Conservation (phyloP, 2,797 vertebrate genomes). For the Artibeus lituratus region DNA sequence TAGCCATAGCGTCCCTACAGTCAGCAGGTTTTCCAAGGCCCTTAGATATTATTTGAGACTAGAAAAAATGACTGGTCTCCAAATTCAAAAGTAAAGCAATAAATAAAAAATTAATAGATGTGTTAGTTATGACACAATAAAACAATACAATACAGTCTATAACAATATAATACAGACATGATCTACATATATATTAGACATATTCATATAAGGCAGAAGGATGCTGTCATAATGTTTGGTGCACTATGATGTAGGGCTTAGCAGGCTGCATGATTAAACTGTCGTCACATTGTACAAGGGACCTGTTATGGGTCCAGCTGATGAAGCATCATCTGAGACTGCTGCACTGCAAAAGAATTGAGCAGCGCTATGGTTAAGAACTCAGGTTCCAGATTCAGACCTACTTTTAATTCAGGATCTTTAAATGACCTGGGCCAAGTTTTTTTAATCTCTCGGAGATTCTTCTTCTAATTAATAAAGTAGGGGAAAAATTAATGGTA, state of each 20-base stretch:
- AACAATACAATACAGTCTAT: not conserved
- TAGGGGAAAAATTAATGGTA: not conserved
- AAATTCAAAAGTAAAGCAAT: not conserved
- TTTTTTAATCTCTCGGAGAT: not conserved
- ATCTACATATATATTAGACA: not conserved
- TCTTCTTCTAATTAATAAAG: not conserved
- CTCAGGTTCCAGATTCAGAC: not conserved
- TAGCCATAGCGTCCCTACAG: accelerated
- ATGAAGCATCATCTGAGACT: not conserved
- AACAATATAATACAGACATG: not conserved
- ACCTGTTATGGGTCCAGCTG: not conserved
- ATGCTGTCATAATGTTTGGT: not conserved
- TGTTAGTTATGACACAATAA: not conserved
- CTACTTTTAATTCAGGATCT: not conserved
- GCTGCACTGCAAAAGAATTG: not conserved
- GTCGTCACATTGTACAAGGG: not conserved
- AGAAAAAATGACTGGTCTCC: not conserved
- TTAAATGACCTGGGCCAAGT: not conserved
- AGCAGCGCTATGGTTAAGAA: not conserved
- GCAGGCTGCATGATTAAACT: not conserved
- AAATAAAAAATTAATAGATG: not conserved
- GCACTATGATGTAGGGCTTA: not conserved
- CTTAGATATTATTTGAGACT: not conserved
- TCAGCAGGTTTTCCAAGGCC: not conserved
- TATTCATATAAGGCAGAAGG: not conserved